phyloP scores from a whole-genome alignment of 1,140 invertebrate species.

The Agrilus planipennis region DNA sequence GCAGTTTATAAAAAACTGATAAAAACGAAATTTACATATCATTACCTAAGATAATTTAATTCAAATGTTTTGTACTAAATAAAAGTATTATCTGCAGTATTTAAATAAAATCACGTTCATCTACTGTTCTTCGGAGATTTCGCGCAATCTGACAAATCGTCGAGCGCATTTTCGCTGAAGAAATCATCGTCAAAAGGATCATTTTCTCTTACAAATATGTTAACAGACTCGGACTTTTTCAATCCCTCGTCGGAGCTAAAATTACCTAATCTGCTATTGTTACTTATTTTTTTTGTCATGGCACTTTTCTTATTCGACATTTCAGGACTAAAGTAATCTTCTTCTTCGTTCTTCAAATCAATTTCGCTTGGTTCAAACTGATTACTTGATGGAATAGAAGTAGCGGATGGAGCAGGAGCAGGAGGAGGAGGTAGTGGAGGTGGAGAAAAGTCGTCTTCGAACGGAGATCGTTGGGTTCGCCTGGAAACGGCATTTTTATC shows the following conservation, averaged over 20 bases:
- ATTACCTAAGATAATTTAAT: background rate
- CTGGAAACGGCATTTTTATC: too few species aligned
- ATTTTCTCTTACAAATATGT: slow-evolving; percentile 67
- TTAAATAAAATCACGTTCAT: background rate
- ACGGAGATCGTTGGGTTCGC: slow-evolving; percentile 44
- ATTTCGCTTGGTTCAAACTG: slow-evolving; percentile 27
- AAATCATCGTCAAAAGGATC: slow-evolving; percentile 84
- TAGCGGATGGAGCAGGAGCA: slow-evolving; percentile 9
- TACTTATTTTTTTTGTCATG: slow-evolving; percentile 13
- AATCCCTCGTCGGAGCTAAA: slow-evolving; percentile 20
- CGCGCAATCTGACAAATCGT: background rate
- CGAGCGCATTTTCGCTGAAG: slow-evolving; percentile 41
- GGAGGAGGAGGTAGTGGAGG: slow-evolving; percentile 35
- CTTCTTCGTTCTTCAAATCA: slow-evolving; percentile 18
- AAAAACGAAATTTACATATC: too few species aligned
- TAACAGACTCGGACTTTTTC: slow-evolving; percentile 76
- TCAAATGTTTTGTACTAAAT: background rate
- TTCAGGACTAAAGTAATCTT: slow-evolving; percentile 16
- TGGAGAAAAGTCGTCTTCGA: slow-evolving; percentile 62
- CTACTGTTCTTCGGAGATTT: background rate
- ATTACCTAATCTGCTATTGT: slow-evolving; percentile 15
- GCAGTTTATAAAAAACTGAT: too few species aligned
- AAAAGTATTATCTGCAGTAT: background rate
- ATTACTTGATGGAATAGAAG: slow-evolving; percentile 16
- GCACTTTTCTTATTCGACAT: slow-evolving; percentile 7